Evolutionary conservation across 2,888 invertebrate genomes (phyloP).

Genomic region (Ectemnius continuus): DNA sequence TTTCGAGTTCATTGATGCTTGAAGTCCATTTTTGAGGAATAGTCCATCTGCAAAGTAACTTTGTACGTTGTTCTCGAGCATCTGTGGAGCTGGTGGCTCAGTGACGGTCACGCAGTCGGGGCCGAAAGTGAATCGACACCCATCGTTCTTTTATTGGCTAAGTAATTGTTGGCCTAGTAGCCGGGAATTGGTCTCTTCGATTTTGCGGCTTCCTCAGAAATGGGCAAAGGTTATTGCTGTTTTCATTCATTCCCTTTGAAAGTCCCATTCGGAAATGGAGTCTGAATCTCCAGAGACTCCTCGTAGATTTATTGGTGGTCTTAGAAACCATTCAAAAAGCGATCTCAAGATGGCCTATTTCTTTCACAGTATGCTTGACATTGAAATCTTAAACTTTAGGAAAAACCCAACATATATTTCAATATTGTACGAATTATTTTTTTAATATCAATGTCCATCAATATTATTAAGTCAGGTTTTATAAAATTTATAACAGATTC

Average conservation of each 20-base stretch:
- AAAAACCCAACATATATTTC: too few species aligned
- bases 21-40: constrained; percentile 73
- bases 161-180: constrained; percentile 74
- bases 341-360: not conserved
- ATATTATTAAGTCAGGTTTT: too few species aligned
- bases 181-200: constrained; percentile 65
- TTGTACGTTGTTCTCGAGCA: constrained; percentile 55
- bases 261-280: constrained; percentile 41
- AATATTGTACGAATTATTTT: too few species aligned
- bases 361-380: too few species aligned
- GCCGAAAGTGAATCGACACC: constrained; percentile 65
- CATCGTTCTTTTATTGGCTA: constrained; percentile 69
- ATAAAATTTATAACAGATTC: too few species aligned
- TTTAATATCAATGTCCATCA: too few species aligned
- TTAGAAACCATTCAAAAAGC: constrained; percentile 24
- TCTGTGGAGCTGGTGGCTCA: constrained; percentile 42
- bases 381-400: too few species aligned
- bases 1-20: constrained; percentile 75
- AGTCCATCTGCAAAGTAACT: constrained; percentile 68
- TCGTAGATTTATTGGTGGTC: constrained; percentile 4
- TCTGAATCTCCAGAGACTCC: constrained; percentile 19
- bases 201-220: constrained; percentile 71
- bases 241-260: constrained; percentile 68
- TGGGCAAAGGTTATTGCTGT: constrained; percentile 72
- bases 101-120: constrained; percentile 54